Conservation (phyloP, 2,888 invertebrate species). For the Polyploca ridens region DNA sequence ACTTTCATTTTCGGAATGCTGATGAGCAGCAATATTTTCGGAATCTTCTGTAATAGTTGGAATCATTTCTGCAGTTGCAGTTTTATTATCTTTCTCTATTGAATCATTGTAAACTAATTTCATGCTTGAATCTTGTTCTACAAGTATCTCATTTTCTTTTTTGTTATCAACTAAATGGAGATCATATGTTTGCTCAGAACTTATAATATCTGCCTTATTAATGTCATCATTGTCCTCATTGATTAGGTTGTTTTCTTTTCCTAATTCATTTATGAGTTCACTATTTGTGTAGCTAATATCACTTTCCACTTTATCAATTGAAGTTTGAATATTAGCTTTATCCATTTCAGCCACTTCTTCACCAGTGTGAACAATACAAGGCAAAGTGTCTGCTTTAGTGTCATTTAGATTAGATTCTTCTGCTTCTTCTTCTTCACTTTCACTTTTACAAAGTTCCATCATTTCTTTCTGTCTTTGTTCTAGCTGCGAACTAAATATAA, state of each 20-base stretch:
- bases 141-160: constrained; percentile 12
- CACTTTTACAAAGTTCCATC: constrained; percentile 90
- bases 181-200: background rate
- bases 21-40: constrained; percentile 16
- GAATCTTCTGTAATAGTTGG: constrained; percentile 10
- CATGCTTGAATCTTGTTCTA: constrained; percentile 39
- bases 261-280: constrained; percentile 14
- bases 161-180: constrained; percentile 13
- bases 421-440: constrained; percentile 84
- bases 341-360: background rate
- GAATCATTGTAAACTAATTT: constrained; percentile 46
- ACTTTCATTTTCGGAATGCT: constrained; percentile 15
- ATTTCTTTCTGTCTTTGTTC: constrained; percentile 90
- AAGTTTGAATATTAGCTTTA: background rate
- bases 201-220: constrained; percentile 34
- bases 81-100: constrained; percentile 18
- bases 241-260: constrained; percentile 21
- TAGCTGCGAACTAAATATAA: constrained; percentile 83
- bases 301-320: background rate
- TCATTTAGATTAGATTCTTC: constrained; percentile 51
- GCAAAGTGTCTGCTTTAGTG: background rate
- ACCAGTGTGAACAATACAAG: background rate
- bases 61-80: constrained; percentile 17
- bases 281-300: constrained; percentile 7
- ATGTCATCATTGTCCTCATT: constrained; percentile 19